A percentile compares a stretch with the other conserved stretches of the same genome.
phyloP scores from a whole-genome alignment of 2,797 vertebrate genomes.

The Pipistrellus pipistrellus region DNA sequence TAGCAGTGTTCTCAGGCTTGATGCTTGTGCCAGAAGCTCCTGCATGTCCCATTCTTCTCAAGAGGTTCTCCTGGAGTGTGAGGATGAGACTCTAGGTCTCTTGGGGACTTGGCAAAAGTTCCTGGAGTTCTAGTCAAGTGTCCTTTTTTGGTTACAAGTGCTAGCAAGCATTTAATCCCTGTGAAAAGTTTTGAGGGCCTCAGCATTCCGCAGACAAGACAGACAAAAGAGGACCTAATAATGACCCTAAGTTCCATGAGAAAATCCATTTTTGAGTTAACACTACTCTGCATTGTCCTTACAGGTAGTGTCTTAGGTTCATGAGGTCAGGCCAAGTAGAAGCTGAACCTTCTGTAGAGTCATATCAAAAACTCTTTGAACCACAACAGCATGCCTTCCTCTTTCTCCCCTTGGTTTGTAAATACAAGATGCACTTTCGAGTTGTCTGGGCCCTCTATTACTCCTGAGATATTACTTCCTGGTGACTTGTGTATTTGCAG shows the following conservation, averaged over 20 bases:
- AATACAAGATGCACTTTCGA: not conserved
- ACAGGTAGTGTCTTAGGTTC: not conserved
- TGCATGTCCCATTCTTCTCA: not conserved
- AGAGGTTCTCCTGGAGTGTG: not conserved
- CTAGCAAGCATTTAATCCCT: not conserved
- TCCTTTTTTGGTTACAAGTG: not conserved
- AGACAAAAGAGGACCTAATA: not conserved
- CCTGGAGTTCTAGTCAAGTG: not conserved
- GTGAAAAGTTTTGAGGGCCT: not conserved
- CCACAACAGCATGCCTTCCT: not conserved
- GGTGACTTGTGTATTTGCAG: not conserved
- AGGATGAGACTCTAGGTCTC: not conserved
- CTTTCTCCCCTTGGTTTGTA: not conserved
- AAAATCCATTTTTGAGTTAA: not conserved
- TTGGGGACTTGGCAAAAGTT: not conserved
- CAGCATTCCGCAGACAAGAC: not conserved
- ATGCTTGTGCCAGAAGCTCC: not conserved
- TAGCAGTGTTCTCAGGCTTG: not conserved
- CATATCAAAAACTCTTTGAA: not conserved
- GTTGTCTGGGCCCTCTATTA: not conserved
- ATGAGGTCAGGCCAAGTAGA: not conserved
- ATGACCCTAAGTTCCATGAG: not conserved
- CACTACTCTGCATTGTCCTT: not conserved
- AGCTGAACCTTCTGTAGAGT: not conserved
- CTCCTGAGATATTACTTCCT: not conserved